These are phyloP conservation scores for Nannoperca australis DNA, from an alignment of 2,797 vertebrate genomes.

Conservation along the genomic window DNA sequence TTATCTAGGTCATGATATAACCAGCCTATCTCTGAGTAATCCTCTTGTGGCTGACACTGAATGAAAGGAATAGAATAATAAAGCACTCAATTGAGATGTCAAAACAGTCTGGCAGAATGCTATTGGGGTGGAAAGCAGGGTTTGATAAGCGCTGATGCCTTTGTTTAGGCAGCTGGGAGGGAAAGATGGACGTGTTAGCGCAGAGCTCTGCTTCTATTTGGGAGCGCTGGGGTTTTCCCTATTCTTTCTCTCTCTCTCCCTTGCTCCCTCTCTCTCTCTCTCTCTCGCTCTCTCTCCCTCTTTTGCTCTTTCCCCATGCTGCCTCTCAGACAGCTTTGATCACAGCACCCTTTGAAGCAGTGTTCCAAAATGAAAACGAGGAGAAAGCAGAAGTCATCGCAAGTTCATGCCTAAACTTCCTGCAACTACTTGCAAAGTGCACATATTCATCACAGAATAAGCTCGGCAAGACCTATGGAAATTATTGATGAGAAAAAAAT, in stretches of 20 bases:
- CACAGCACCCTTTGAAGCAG: slow-evolving; percentile 92
- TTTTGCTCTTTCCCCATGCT: slow-evolving; percentile 82
- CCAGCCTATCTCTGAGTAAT: slow-evolving; percentile 79
- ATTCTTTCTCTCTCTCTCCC: slow-evolving; percentile 69
- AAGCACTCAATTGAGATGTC: slow-evolving; percentile 85
- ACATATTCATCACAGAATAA: slow-evolving; percentile 67
- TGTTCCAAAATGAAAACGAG: slow-evolving; percentile 87
- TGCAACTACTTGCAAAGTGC: slow-evolving; percentile 85
- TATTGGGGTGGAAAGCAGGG: slow-evolving; percentile 81
- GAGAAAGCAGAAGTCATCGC: slow-evolving; percentile 89
- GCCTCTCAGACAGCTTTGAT: slow-evolving; percentile 92
- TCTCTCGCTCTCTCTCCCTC: slow-evolving; percentile 61
- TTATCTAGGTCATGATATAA: slow-evolving; percentile 88
- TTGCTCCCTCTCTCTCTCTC: slow-evolving; percentile 50
- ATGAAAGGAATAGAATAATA: slow-evolving; percentile 82
- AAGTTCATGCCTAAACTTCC: slow-evolving; percentile 89
- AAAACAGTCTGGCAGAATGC: slow-evolving; percentile 84
- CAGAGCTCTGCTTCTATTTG: slow-evolving; percentile 84
- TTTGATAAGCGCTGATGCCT: slow-evolving; percentile 87
- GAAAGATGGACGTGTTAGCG: slow-evolving; percentile 82
- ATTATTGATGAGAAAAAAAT: slow-evolving; percentile 57
- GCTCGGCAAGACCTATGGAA: slow-evolving; percentile 52
- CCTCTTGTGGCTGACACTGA: slow-evolving; percentile 79
- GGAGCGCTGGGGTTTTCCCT: slow-evolving; percentile 83
- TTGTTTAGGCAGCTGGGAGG: slow-evolving; percentile 86